Conservation (phyloP, 2,888 invertebrate genomes). For the Sarcophaga variegata region DNA sequence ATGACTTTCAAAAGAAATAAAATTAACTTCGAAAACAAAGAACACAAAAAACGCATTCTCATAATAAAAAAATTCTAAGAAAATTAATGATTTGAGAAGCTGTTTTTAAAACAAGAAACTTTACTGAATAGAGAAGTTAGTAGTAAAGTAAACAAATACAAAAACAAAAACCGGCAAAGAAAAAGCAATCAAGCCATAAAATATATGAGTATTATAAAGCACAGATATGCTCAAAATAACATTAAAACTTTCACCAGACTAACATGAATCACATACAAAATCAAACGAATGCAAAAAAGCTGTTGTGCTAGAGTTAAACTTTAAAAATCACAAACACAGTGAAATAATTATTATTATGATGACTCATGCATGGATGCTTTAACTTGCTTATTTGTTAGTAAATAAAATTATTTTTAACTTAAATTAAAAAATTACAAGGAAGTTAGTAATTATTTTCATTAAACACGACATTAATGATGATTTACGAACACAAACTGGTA, state of each 20-base stretch:
- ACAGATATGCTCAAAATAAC: slow-evolving; percentile 20
- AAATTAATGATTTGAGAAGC: neutral
- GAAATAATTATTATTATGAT: neutral
- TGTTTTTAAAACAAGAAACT: slow-evolving; percentile 15
- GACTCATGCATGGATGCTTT: slow-evolving; percentile 8
- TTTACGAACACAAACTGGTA: neutral
- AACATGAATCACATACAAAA: slow-evolving; percentile 49
- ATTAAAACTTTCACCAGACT: slow-evolving; percentile 48
- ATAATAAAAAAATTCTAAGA: neutral
- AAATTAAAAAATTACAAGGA: slow-evolving; percentile 31
- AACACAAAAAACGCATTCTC: too few species aligned
- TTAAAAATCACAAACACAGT: neutral
- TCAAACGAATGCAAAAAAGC: neutral
- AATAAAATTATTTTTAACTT: slow-evolving; percentile 14
- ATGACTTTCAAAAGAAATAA: slow-evolving; percentile 10
- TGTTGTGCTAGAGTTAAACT: neutral
- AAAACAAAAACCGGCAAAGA: slow-evolving; percentile 32
- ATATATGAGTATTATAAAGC: slow-evolving; percentile 5
- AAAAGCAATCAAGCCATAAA: neutral
- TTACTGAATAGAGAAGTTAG: neutral
- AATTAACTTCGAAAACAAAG: too few species aligned
- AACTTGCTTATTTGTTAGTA: slow-evolving; percentile 9
- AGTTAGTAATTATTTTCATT: slow-evolving; percentile 31
- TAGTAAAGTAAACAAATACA: neutral
- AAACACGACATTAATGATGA: neutral